Evolutionary conservation across 2,797 vertebrate genomes (phyloP).

Genomic region (Protosalanx chinensis): DNA sequence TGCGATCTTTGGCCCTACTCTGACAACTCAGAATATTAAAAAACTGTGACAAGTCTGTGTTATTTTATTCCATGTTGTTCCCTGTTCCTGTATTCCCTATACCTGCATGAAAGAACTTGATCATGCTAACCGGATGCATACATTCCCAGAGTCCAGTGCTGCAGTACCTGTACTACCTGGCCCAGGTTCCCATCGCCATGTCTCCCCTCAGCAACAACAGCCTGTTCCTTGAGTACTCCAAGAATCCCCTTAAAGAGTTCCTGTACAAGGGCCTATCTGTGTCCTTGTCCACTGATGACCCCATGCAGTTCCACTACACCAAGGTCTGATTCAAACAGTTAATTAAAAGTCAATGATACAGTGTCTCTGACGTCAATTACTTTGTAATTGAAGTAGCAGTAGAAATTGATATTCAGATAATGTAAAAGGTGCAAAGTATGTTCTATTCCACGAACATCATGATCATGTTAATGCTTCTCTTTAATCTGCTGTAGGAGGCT

Average conservation of each 20-base stretch:
- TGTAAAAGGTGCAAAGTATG: no score
- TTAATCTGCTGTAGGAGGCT: slow-evolving; percentile 76
- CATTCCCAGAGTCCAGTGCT: slow-evolving; percentile 87
- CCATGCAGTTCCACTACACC: slow-evolving; percentile 98
- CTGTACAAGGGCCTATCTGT: slow-evolving; percentile 91
- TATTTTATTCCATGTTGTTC: neutral
- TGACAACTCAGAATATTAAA: no score
- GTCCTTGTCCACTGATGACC: slow-evolving; percentile 94
- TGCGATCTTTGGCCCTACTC: neutral
- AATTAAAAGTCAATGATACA: neutral
- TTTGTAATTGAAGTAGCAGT: no score
- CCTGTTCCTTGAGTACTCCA: slow-evolving; percentile 94
- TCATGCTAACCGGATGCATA: slow-evolving; percentile 7
- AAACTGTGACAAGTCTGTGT: neutral
- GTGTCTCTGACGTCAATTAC: no score
- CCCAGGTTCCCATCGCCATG: slow-evolving; percentile 96
- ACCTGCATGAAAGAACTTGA: neutral
- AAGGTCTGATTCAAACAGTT: slow-evolving; percentile 75
- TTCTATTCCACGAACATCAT: no score
- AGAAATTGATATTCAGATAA: no score
- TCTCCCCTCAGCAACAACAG: slow-evolving; percentile 98
- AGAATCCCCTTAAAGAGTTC: slow-evolving; percentile 92
- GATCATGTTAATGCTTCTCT: neutral
- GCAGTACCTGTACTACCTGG: slow-evolving; percentile 96
- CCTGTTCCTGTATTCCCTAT: no score